These are phyloP conservation scores for Chionoecetes opilio DNA, from an alignment of 1,140 invertebrate genomes.

Conservation along the genomic window DNA sequence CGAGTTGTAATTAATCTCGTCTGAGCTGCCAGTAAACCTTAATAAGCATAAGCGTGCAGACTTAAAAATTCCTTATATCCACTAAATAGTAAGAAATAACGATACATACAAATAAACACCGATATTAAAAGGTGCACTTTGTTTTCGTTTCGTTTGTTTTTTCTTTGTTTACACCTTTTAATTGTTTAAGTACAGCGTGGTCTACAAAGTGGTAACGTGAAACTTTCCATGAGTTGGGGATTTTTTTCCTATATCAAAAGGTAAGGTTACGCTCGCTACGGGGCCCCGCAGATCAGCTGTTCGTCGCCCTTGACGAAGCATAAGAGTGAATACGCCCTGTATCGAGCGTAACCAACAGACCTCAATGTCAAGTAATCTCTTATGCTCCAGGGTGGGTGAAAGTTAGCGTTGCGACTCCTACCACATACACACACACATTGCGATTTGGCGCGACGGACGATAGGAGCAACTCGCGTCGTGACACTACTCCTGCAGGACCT, in stretches of 20 bases:
- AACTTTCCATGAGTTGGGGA: background rate
- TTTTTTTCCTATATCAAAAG: background rate
- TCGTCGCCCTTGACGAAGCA: conserved; percentile 45
- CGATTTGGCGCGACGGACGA: conserved; percentile 45
- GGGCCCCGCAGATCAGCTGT: conserved; percentile 56
- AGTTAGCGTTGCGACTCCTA: conserved; percentile 44
- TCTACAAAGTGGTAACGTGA: background rate
- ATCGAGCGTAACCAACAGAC: conserved; percentile 44
- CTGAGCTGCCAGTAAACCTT: no score
- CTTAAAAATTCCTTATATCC: no score
- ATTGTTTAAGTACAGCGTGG: background rate
- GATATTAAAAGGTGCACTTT: background rate
- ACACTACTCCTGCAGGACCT: background rate
- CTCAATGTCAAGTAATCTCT: conserved; percentile 38
- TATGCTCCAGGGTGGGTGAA: conserved; percentile 55
- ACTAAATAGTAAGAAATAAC: no score
- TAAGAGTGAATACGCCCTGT: conserved; percentile 33
- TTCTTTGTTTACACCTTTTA: background rate
- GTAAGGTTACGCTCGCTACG: conserved; percentile 40
- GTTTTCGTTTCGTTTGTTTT: background rate
- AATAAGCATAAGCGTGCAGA: no score
- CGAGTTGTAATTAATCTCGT: background rate
- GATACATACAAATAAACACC: no score
- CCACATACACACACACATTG: conserved; percentile 33
- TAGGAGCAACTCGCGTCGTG: background rate